Evolutionary conservation across 2,113 vertebrate species (phyloP), one percentile per base, ranked within the genome.

Genomic region (Cynopterus brachyotis): DNA sequence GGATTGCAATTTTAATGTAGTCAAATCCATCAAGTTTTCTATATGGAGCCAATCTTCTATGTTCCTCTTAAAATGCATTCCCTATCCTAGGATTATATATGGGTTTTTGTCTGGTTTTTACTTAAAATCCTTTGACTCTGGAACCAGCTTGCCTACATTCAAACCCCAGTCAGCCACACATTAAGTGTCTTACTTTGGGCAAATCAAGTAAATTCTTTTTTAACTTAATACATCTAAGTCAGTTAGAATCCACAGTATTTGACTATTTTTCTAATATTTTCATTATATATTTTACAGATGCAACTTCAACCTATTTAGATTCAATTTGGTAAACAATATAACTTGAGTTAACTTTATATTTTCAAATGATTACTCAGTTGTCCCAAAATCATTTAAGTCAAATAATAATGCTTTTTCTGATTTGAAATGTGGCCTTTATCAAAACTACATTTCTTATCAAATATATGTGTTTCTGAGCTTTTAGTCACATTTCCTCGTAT

Each of bases 381-480:
- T 78, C 16, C 5, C 9, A 55, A 95, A 88, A 45, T 9, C 12
- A 72, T 10, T 78, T 93, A 93, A 94, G 57, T 79, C 22, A 88
- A 91, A 60, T 80, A 64, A 72, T 72, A 87, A 42, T 96, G 76
- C 8, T 83, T 94, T 89, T 73, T 57, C 40, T 94, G 3, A 88
- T 47, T 67, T 97, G 17, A 91, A 97, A 79, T 53, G 35, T 81
- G 10, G 35, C 6, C 24, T 93, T 95, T 82, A 81, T 67, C n/a
- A 42, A 20, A 73, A 94, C 28, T 85, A 22, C 3, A 67, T 64
- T 89, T 32, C 5, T 69, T 67, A 82, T 20, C 9, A n/a, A 28
- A 64, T 53, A 10, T 83, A n/a, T 53, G 4, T 50, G 1, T 50
- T 93, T 79, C 53, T 75, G 16, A 19, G 4, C 12, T 94, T 95